A percentile compares a stretch with the other conserved stretches of the same genome.
These are phyloP conservation scores for Portevinia maculata DNA, from an alignment of 2,888 invertebrate genomes.

Conservation along the genomic window DNA sequence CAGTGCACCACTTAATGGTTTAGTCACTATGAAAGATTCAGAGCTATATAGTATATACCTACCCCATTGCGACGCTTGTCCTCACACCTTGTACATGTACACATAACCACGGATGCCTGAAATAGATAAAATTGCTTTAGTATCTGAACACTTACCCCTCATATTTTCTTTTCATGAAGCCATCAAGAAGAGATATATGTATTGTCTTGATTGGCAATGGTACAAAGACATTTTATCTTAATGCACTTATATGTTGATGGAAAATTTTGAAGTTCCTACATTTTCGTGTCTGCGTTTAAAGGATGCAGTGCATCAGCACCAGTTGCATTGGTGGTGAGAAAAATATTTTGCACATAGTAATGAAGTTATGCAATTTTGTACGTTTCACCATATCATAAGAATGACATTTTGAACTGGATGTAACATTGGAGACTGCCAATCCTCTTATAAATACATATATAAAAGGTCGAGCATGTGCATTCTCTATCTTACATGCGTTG, in stretches of 20 bases:
- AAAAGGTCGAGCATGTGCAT: neutral
- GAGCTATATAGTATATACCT: neutral
- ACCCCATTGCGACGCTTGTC: neutral
- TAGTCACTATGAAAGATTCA: neutral
- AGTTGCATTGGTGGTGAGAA: constrained; percentile 5
- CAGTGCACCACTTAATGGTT: neutral
- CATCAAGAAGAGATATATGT: constrained; percentile 1
- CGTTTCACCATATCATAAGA: constrained; percentile 19
- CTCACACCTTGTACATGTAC: neutral
- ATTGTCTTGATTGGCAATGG: constrained; percentile 39
- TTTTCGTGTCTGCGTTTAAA: constrained; percentile 20
- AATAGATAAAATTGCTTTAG: neutral
- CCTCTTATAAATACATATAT: neutral
- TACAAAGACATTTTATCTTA: constrained; percentile 35
- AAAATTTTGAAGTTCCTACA: constrained; percentile 5
- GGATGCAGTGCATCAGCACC: neutral
- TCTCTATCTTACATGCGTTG: constrained; percentile 6
- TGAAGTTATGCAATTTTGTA: constrained; percentile 33
- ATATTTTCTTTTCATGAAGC: constrained; percentile 2
- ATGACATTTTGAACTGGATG: constrained; percentile 21
- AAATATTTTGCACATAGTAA: constrained; percentile 13
- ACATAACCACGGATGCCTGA: neutral
- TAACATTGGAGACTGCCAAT: constrained; percentile 1
- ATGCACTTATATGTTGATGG: constrained; percentile 40
- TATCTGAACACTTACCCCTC: neutral